Evolutionary conservation across 2,113 vertebrate genomes (phyloP).

Genomic region (Orcinus orca): DNA sequence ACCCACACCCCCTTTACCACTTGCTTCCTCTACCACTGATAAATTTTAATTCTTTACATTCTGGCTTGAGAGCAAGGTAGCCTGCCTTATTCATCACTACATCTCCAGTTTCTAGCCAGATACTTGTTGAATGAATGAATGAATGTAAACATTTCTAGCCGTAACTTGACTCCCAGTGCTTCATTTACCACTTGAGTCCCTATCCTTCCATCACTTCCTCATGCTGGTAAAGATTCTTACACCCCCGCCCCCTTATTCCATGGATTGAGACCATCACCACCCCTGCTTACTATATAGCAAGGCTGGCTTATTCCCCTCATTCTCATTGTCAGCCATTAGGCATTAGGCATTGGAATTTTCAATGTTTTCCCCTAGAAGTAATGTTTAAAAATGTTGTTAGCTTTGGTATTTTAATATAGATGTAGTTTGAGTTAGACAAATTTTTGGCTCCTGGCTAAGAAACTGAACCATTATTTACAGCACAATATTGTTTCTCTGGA

Average conservation of each 20-base stretch:
- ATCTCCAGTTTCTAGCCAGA: not conserved
- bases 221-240: not conserved
- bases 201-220: not conserved
- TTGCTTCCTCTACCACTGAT: not conserved
- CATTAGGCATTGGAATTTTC: not conserved
- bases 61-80: not conserved
- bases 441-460: not conserved
- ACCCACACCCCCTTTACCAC: not conserved
- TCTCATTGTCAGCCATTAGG: not conserved
- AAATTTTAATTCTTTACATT: not conserved
- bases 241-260: accelerated
- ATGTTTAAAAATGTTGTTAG: not conserved
- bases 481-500: not conserved
- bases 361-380: not conserved
- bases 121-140: not conserved
- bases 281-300: not conserved
- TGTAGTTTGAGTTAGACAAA: not conserved
- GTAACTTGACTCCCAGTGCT: not conserved
- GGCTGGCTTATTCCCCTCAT: not conserved
- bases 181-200: not conserved
- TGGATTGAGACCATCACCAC: not conserved
- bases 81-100: not conserved
- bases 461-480: not conserved
- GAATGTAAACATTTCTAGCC: not conserved
- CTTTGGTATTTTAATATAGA: not conserved